A percentile compares a stretch with the other conserved stretches of the same genome.
These are phyloP conservation scores for Synergus gifuensis DNA, from an alignment of 2,888 invertebrate genomes.

Conservation along the genomic window DNA sequence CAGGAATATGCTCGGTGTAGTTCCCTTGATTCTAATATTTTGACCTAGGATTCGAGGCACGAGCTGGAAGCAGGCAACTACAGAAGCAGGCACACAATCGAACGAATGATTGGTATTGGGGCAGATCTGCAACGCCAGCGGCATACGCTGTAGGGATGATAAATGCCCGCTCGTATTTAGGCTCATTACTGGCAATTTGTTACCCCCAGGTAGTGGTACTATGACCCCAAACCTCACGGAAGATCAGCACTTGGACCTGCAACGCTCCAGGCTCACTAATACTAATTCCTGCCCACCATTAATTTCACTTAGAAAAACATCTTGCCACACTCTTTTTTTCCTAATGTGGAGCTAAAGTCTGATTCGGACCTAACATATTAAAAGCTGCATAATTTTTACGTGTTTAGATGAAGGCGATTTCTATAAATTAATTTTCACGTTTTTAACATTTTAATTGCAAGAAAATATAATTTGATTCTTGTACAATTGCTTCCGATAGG, in stretches of 20 bases:
- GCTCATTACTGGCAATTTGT: slow-evolving; percentile 67
- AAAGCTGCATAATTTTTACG: no score
- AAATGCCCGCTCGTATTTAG: slow-evolving; percentile 64
- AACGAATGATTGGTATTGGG: slow-evolving; percentile 59
- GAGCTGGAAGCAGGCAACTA: slow-evolving; percentile 24
- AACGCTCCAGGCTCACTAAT: not conserved
- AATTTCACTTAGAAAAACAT: not conserved
- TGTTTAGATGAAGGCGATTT: no score
- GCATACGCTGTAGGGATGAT: slow-evolving; percentile 60
- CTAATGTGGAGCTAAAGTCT: not conserved
- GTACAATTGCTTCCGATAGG: not conserved
- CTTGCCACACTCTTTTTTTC: not conserved
- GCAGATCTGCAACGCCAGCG: slow-evolving; percentile 57
- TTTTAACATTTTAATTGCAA: no score
- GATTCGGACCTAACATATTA: no score
- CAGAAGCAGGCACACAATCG: slow-evolving; percentile 46
- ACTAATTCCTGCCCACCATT: not conserved
- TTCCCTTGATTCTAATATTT: slow-evolving; percentile 39
- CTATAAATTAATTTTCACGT: no score
- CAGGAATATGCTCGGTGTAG: slow-evolving; percentile 1
- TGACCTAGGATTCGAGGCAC: slow-evolving; percentile 33
- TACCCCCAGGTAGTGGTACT: slow-evolving; percentile 51
- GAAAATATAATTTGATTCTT: no score
- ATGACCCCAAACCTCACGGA: slow-evolving; percentile 14
- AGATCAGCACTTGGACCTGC: not conserved